A percentile compares a stretch with the other conserved stretches of the same genome.
Evolutionary conservation across 2,113 vertebrate species (phyloP).

Genomic region (Plestiodon gilberti): DNA sequence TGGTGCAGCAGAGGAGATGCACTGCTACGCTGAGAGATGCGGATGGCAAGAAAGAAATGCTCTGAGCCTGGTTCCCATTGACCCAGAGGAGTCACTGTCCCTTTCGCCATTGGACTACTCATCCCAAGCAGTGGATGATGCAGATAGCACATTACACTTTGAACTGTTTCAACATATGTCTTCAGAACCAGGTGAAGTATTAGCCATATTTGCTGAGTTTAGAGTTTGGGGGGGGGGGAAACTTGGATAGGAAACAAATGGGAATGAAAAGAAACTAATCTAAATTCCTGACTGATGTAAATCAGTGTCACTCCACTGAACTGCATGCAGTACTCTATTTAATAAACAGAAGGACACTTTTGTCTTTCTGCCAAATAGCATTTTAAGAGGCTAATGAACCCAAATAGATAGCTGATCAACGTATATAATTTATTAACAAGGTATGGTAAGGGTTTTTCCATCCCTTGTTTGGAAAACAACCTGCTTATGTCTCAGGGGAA

Average conservation of each 20-base stretch:
- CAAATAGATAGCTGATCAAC: constrained; percentile 26
- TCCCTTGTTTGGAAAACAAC: constrained; percentile 1
- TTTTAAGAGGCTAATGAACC: constrained; percentile 24
- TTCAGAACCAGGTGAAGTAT: too few relatives aligned
- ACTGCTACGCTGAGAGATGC: too few relatives aligned
- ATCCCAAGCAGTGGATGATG: too few relatives aligned
- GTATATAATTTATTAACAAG: constrained; percentile 26
- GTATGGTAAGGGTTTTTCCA: constrained; percentile 1
- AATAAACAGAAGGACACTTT: constrained; percentile 19
- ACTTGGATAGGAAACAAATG: not conserved
- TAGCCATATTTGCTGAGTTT: not conserved
- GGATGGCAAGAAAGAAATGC: too few relatives aligned
- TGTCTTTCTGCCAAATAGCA: constrained; percentile 14
- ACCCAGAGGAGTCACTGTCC: too few relatives aligned
- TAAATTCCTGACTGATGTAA: constrained; percentile 4
- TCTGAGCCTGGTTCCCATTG: too few relatives aligned
- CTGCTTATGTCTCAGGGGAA: not conserved
- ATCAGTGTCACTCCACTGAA: not conserved
- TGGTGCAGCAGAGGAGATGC: too few relatives aligned
- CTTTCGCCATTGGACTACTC: too few relatives aligned
- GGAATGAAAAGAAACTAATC: not conserved
- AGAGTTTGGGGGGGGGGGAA: not conserved
- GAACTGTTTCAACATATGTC: too few relatives aligned
- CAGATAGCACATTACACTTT: too few relatives aligned
- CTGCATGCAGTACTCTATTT: not conserved